A percentile compares a stretch with the other conserved stretches of the same genome.
phyloP scores from a whole-genome alignment of 2,888 invertebrate species.

The Calliphora vomitoria region DNA sequence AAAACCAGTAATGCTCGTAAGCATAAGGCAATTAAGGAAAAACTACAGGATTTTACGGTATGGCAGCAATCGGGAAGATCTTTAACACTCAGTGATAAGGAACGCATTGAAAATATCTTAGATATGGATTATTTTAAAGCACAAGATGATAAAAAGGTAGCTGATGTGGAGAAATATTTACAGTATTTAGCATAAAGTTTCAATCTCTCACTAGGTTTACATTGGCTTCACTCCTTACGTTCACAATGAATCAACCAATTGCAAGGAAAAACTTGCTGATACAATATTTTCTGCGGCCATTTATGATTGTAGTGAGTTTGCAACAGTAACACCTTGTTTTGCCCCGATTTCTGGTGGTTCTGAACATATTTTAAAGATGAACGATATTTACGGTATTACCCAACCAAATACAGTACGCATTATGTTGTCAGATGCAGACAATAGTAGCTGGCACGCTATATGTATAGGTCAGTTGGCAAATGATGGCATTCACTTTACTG shows the following conservation, averaged over 20 bases:
- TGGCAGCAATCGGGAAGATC: background rate
- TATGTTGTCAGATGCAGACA: background rate
- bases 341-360: background rate
- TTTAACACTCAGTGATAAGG: background rate
- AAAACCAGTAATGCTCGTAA: background rate
- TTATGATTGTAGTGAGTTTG: conserved; percentile 16
- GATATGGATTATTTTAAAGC: background rate
- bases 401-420: background rate
- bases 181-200: background rate
- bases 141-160: conserved; percentile 11
- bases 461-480: background rate
- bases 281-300: conserved; percentile 47
- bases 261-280: background rate
- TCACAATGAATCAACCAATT: background rate
- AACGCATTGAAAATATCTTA: conserved; percentile 31
- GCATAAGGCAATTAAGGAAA: background rate
- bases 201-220: conserved; percentile 33
- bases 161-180: background rate
- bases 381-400: background rate
- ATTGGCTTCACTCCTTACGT: conserved; percentile 46
- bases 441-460: background rate
- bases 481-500: conserved; percentile 1
- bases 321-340: background rate
- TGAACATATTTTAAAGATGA: background rate
- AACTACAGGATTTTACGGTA: background rate